Base-by-base conservation (phyloP, 2,113 vertebrate genomes). In the Mirza zaza region DNA sequence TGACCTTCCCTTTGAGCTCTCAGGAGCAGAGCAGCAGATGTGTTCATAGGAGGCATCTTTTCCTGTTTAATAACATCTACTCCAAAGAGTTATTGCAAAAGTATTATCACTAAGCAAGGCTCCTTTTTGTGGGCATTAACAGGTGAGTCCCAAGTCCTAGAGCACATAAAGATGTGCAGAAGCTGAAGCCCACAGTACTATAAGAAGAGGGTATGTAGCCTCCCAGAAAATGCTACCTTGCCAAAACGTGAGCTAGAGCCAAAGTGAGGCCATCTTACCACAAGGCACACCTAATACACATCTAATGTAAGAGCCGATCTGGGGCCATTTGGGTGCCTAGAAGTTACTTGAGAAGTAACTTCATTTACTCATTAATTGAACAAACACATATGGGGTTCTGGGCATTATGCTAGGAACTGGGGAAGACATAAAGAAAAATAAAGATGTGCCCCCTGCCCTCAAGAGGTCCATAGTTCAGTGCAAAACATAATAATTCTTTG, bases 321-420 rank as follows among this genome's bases (percentile, higher is more conserved):
- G 23, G 32, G 52, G 5, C 10, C 32, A 45, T 32, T 32, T 13
- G 18, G 8, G 17, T 68, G 7, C 45, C 8, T 77, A 45, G 15
- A 79, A 90, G 6, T 82, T 73, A 57, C 48, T 70, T 96, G 57
- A 92, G 20, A 76, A 97, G 10, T 85, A 84, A 59, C 6, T 87
- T 96, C 15, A 75, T 71, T 75, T 96, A 77, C 45, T 50, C 29
- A 87, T 32, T 95, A 65, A 59, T 10, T 42, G 21, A 90, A 82
- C 29, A 90, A 84, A 67, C 7, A 20, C n/a, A 32, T 39, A 36
- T 21, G 48, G 71, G 42, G 17, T 57, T 67, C 10, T 79, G 42
- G 50, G 27, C 17, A 87, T 82, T 57, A 29, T 55, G 7, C 13
- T 80, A 25, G 20, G 17, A 85, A 39, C 8, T 67, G 14, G 61